phyloP scores from a whole-genome alignment of 2,113 vertebrate genomes.

The Hydropotes inermis region DNA sequence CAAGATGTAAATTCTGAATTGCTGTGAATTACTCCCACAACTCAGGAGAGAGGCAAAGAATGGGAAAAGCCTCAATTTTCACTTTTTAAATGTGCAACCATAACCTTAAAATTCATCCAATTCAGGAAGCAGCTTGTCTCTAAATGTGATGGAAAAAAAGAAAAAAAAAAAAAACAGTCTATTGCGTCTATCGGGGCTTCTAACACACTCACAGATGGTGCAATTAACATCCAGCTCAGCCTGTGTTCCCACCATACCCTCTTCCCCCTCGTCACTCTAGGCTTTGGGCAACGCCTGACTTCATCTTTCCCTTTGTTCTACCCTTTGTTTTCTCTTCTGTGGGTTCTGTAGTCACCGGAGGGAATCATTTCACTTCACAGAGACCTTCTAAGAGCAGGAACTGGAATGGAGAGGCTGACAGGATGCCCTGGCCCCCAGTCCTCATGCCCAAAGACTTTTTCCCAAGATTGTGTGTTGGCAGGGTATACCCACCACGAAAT shows the following conservation, averaged over 20 bases:
- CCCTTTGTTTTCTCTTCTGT: neutral
- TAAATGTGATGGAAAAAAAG: constrained; percentile 31
- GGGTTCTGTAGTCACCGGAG: neutral
- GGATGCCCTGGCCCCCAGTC: neutral
- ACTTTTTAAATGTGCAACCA: constrained; percentile 67
- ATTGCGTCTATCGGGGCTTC: constrained; percentile 52
- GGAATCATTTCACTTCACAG: neutral
- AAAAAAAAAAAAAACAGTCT: constrained; percentile 19
- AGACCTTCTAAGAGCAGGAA: neutral
- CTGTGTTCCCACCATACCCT: neutral
- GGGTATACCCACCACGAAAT: neutral
- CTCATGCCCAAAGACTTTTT: neutral
- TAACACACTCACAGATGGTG: constrained; percentile 60
- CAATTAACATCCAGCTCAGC: constrained; percentile 40
- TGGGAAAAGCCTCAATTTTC: constrained; percentile 58
- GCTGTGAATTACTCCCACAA: constrained; percentile 54
- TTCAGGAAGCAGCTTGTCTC: constrained; percentile 72
- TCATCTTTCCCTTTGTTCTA: neutral
- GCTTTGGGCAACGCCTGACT: neutral
- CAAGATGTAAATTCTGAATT: constrained; percentile 46
- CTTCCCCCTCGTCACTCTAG: neutral
- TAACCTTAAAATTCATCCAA: constrained; percentile 71
- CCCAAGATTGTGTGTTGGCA: neutral
- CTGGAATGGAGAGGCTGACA: neutral
- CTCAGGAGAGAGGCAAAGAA: constrained; percentile 48